Evolutionary conservation across 53 echinoderm and acorn worm genomes (phyloP).

Genomic region (Holothuria leucospilota): DNA sequence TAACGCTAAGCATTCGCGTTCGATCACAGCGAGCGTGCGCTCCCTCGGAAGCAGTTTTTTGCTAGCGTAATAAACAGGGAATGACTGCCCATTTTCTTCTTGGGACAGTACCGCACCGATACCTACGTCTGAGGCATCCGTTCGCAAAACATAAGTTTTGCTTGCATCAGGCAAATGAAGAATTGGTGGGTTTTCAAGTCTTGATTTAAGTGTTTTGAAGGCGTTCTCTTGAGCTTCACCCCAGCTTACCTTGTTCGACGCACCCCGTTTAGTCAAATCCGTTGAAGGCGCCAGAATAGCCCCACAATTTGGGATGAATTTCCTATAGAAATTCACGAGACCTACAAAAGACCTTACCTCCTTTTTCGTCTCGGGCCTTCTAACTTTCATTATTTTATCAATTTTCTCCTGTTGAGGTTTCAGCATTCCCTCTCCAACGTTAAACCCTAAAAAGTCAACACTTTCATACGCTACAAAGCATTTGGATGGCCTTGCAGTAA

Average conservation of each 20-base stretch:
- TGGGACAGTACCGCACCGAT: no score
- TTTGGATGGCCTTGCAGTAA: slow-evolving; percentile 27
- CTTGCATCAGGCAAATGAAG: not conserved
- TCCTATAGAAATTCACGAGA: slow-evolving; percentile 43
- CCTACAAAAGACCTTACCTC: not conserved
- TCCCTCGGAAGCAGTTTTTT: not conserved
- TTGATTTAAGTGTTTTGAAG: slow-evolving; percentile 16
- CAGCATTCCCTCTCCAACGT: slow-evolving; percentile 48
- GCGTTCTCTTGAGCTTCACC: no score
- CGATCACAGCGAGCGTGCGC: no score
- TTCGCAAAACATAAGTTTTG: slow-evolving; percentile 33
- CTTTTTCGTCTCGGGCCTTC: no score
- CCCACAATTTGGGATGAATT: slow-evolving; percentile 21
- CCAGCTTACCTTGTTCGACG: slow-evolving; percentile 29
- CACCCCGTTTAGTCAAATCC: slow-evolving; percentile 54
- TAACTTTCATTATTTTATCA: not conserved
- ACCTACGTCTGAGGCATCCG: not conserved
- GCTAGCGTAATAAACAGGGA: slow-evolving; percentile 12
- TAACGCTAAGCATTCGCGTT: no score
- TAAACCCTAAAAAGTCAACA: slow-evolving; percentile 61
- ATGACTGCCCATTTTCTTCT: no score
- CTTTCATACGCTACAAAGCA: slow-evolving; percentile 55
- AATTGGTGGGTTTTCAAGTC: slow-evolving; percentile 12
- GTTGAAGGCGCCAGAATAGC: slow-evolving; percentile 53
- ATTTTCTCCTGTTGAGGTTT: slow-evolving; percentile 43